Base-by-base conservation (phyloP, 2,888 invertebrate species). In the Cerastoderma edule region DNA sequence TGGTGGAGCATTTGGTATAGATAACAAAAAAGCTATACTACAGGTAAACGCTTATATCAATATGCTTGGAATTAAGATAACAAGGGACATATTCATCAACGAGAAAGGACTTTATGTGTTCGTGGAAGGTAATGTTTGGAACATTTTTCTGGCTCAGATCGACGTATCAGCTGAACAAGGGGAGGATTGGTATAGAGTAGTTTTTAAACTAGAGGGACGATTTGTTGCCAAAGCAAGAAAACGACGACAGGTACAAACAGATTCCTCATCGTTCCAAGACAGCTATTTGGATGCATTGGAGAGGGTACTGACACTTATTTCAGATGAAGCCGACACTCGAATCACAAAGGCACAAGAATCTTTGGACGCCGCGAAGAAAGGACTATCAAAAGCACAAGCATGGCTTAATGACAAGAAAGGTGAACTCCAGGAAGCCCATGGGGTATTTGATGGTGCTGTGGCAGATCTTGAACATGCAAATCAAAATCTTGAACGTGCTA, bases 401-500 rank as follows among this genome's bases (percentile, higher is more conserved):
- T 80, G 75, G 76, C 46, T 84, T 16, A 69, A 67, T n/a, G 60
- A 80, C 2, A 78, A 74, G 28, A 75, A 83, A 35, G 27, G 48
- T 0, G 35, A 72, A 4, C 46, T 84, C 1, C 16, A 50, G 48
- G 66, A 56, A 4, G 78, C 75, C 0, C 44, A 83, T 66, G 32
- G 30, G 13, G 70, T 32, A 8, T 84, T 84, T 69, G 84, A 84
- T 54, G 46, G 54, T n/a, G 80, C 78, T 5, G 63, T 84, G 33
- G 56, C 28, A 27, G 30, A 13, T 35, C 63, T 84, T 13, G 78
- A 84, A 44, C 27, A 4, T 2, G 82, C 73, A 2, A 78, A 83
- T 33, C 39, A 73, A 4, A 78, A 72, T 44, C 50, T 84, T 16
- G 84, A 84, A 60, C 60, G 56, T 27, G 78, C 80, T 35, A 84